Percentiles rank a stretch among this genome's conserved stretches.
These are phyloP conservation scores for Pherbina coryleti DNA, from an alignment of 2,888 invertebrate genomes.

Conservation along the genomic window DNA sequence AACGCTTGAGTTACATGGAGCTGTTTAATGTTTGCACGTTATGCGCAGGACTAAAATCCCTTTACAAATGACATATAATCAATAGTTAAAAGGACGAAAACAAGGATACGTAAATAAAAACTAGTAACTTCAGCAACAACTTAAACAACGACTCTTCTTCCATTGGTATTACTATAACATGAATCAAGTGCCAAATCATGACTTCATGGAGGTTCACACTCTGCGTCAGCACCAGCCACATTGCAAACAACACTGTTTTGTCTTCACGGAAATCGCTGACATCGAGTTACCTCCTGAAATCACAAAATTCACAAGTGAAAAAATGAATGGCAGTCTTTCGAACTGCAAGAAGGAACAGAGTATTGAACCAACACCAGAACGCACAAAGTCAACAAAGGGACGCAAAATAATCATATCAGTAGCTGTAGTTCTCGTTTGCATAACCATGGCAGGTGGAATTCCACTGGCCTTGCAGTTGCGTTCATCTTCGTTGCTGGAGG, in stretches of 20 bases:
- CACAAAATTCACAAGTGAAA: constrained; percentile 67
- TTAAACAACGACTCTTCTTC: constrained; percentile 19
- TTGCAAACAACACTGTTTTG: constrained; percentile 70
- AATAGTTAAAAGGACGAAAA: constrained; percentile 30
- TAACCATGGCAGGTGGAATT: constrained; percentile 69
- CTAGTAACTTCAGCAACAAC: not conserved
- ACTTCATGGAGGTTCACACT: constrained; percentile 68
- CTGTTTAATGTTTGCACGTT: not conserved
- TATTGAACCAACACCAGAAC: constrained; percentile 55
- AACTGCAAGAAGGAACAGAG: constrained; percentile 65
- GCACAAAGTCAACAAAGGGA: constrained; percentile 56
- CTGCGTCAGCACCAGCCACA: constrained; percentile 61
- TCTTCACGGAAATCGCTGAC: constrained; percentile 69
- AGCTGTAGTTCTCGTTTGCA: constrained; percentile 63
- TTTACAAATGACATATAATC: constrained; percentile 39
- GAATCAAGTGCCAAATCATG: constrained; percentile 68
- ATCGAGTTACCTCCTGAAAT: constrained; percentile 69
- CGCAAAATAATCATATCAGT: constrained; percentile 62
- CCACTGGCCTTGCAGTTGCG: constrained; percentile 73
- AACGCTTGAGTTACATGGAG: too few species aligned
- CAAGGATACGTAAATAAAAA: constrained; percentile 28
- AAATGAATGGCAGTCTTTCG: constrained; percentile 65
- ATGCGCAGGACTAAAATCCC: constrained; percentile 41
- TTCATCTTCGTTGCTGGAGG: constrained; percentile 73
- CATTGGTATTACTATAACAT: constrained; percentile 49